Base-by-base conservation (phyloP, 2,113 vertebrate species). In the Mohoua ochrocephala region DNA sequence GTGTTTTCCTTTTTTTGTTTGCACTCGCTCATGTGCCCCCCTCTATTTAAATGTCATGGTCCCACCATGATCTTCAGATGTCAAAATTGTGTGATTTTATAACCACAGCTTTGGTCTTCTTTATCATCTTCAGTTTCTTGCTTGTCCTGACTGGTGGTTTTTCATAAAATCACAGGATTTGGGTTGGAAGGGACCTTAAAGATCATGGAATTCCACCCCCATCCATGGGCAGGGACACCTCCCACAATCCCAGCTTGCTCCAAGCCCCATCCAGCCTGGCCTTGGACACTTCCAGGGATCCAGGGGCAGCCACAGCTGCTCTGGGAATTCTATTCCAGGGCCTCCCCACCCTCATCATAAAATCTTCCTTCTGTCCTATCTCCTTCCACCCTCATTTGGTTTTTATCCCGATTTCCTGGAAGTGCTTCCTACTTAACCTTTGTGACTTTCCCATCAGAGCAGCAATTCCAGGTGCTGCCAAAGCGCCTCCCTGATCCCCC, bases 211-310 rank as follows among this genome's bases (percentile, higher is more conserved):
- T 31, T n/a, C 53, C 52, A 41, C 5, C 4, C 13, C 10, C 18
- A 20, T 31, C 13, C 8, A 3, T 5, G 50, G 37, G 23, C 37
- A 52, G 59, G 30, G 33, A 31, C 26, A 28, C 1, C 15, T 75
- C 1, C 13, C 7, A 6, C 28, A 2, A 0, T 49, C 28, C 10
- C 56, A 69, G 75, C 37, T 0, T 56, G 37, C 56, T 75, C 81
- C 50, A 33, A 0, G n/a, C n/a, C n/a, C n/a, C n/a, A n/a, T n/a
- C n/a, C n/a, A n/a, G n/a, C 11, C 24, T 75, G 44, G 7, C 42
- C 16, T n/a, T 24, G 49, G 6, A 7, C 14, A 30, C 16, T 63
- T 3, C 54, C 80, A 84, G 49, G 54, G 3, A 63, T 85, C 42
- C 30, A 21, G 33, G 31, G 5, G 9, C 33, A 50, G 42, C 33